Conservation (phyloP, 2,888 invertebrate genomes). For the Fragum sueziense region DNA sequence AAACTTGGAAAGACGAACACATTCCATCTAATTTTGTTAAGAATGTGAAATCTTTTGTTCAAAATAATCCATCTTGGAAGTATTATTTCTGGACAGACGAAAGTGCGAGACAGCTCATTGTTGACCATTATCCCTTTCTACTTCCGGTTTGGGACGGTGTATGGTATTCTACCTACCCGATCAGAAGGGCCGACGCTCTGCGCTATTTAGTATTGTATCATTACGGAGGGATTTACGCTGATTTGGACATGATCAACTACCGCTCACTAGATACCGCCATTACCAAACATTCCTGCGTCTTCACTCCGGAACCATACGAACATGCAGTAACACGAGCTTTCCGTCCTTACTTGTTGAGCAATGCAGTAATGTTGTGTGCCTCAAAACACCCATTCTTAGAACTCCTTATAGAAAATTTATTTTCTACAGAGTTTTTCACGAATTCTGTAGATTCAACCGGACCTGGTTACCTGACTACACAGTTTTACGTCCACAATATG, state of each 20-base stretch:
- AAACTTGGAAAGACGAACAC: slow-evolving; percentile 68
- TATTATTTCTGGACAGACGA: slow-evolving; percentile 80
- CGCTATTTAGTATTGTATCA: slow-evolving; percentile 76
- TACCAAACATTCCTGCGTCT: slow-evolving; percentile 66
- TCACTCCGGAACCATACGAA: slow-evolving; percentile 72
- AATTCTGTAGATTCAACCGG: slow-evolving; percentile 8
- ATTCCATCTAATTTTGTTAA: slow-evolving; percentile 65
- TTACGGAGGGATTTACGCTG: slow-evolving; percentile 77
- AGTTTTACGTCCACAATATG: slow-evolving; percentile 3
- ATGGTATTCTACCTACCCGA: slow-evolving; percentile 58
- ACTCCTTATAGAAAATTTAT: slow-evolving; percentile 22
- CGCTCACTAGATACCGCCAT: slow-evolving; percentile 66
- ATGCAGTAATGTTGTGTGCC: slow-evolving; percentile 71
- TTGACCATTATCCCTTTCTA: slow-evolving; percentile 68
- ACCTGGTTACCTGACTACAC: slow-evolving; percentile 17
- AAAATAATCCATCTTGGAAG: slow-evolving; percentile 75
- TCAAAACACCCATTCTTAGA: slow-evolving; percentile 72
- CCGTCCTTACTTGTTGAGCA: slow-evolving; percentile 67
- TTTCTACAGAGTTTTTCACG: slow-evolving; percentile 1
- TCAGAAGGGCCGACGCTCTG: slow-evolving; percentile 74
- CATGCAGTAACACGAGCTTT: slow-evolving; percentile 69
- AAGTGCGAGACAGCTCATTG: slow-evolving; percentile 71
- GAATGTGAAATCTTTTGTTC: slow-evolving; percentile 73
- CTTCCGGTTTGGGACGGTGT: slow-evolving; percentile 70
- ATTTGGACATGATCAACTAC: slow-evolving; percentile 76